A percentile compares a stretch with the other conserved stretches of the same genome.
Conservation (phyloP, 2,797 vertebrate genomes). For the Typhlichthys eigenmanni region DNA sequence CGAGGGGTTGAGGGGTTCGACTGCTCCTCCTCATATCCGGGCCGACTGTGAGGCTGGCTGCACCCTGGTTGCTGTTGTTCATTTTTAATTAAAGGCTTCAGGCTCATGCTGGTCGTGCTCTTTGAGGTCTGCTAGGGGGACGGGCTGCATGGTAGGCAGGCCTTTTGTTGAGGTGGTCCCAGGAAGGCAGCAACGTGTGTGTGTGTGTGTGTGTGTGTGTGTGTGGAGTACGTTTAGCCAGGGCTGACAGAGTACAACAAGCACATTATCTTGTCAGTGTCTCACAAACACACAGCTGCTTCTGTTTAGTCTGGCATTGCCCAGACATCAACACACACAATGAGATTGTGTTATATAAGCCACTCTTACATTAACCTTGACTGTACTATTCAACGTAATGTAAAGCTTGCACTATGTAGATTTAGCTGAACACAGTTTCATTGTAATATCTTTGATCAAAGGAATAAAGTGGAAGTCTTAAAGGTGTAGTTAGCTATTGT, state of each 20-base stretch:
- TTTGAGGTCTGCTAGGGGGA: conserved; percentile 22
- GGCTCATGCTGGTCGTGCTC: conserved; percentile 47
- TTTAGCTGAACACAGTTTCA: background rate
- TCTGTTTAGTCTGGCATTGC: background rate
- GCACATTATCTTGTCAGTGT: conserved; percentile 23
- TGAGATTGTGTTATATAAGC: too few relatives aligned
- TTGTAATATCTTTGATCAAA: background rate
- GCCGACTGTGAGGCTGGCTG: conserved; percentile 72
- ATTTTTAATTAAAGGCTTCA: conserved; percentile 78
- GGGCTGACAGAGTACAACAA: conserved; percentile 30
- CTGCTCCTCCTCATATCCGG: conserved; percentile 75
- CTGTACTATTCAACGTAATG: background rate
- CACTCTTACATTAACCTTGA: too few relatives aligned
- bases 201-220: conserved; percentile 6
- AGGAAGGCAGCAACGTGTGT: conserved; percentile 40
- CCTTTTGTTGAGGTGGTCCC: conserved; percentile 43
- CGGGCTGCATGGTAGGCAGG: conserved; percentile 24
- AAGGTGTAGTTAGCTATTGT: too few relatives aligned
- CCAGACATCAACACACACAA: background rate
- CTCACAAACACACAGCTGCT: conserved; percentile 1
- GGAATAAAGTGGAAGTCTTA: background rate
- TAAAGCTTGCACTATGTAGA: background rate
- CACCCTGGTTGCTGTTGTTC: conserved; percentile 67
- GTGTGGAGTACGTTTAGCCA: conserved; percentile 21
- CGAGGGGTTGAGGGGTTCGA: conserved; percentile 62